phyloP scores from a whole-genome alignment of 2,113 vertebrate genomes.

The Osmerus eperlanus region DNA sequence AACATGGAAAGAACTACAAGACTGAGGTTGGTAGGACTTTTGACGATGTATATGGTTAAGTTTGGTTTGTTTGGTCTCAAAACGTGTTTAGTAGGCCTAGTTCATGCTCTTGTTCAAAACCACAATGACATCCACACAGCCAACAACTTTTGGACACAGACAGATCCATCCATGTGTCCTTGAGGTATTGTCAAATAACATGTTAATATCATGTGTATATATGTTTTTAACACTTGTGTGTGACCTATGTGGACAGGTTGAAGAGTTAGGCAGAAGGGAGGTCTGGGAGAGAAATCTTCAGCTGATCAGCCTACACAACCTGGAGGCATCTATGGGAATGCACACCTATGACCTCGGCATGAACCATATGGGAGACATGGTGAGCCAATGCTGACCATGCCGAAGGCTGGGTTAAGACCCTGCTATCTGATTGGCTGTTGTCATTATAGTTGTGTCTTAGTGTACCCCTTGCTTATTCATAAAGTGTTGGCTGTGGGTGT shows the following conservation, averaged over 20 bases:
- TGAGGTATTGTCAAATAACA: too few species aligned
- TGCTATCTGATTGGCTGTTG: slow-evolving; percentile 1
- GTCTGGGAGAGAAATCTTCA: slow-evolving; percentile 85
- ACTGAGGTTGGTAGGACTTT: slow-evolving; percentile 44
- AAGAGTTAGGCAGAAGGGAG: slow-evolving; percentile 67
- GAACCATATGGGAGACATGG: slow-evolving; percentile 87
- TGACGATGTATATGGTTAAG: too few species aligned
- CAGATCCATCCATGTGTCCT: too few species aligned
- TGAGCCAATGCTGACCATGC: slow-evolving; percentile 39
- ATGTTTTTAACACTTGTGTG: not conserved
- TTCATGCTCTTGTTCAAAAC: too few species aligned
- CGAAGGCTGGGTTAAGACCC: not conserved
- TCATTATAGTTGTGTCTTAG: not conserved
- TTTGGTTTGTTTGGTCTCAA: too few species aligned
- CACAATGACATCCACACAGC: too few species aligned
- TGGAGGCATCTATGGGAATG: slow-evolving; percentile 85
- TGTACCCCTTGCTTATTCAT: too few species aligned
- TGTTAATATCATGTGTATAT: too few species aligned
- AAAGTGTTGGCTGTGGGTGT: too few species aligned
- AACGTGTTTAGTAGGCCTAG: too few species aligned
- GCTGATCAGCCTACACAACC: slow-evolving; percentile 80
- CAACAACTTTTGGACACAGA: too few species aligned
- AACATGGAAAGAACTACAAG: slow-evolving; percentile 60
- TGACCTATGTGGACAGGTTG: slow-evolving; percentile 60
- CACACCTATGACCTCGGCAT: slow-evolving; percentile 82